These are phyloP conservation scores for Danio aesculapii DNA, from an alignment of 2,797 vertebrate genomes.

Conservation along the genomic window DNA sequence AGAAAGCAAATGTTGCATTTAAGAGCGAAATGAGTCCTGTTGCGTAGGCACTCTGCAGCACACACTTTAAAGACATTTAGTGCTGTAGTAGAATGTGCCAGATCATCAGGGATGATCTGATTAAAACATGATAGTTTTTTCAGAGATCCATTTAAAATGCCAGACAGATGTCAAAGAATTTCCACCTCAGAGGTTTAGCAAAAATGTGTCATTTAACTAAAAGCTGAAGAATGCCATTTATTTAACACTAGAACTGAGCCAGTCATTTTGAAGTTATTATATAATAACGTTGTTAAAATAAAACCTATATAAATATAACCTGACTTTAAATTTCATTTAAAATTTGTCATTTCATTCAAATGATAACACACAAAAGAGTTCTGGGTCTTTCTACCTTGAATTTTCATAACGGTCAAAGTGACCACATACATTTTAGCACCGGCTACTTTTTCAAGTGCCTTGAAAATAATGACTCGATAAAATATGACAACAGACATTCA, in stretches of 20 bases:
- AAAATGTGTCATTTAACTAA: background rate
- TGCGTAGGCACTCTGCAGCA: slow-evolving; percentile 56
- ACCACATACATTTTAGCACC: too few species aligned
- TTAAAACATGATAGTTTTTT: slow-evolving; percentile 71
- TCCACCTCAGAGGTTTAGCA: background rate
- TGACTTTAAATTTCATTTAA: too few species aligned
- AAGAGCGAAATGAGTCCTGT: slow-evolving; percentile 58
- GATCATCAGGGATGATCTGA: slow-evolving; percentile 71
- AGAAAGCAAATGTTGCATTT: slow-evolving; percentile 57
- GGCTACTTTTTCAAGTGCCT: too few species aligned
- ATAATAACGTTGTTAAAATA: too few species aligned
- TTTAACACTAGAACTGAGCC: background rate
- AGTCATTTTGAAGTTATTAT: too few species aligned
- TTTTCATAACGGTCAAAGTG: too few species aligned
- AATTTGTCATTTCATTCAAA: too few species aligned
- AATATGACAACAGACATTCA: too few species aligned
- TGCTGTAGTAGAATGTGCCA: slow-evolving; percentile 53
- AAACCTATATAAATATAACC: too few species aligned
- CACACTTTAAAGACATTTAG: slow-evolving; percentile 31
- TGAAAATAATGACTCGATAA: too few species aligned
- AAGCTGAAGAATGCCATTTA: background rate
- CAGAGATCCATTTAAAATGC: background rate
- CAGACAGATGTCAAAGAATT: background rate
- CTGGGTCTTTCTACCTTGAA: too few species aligned
- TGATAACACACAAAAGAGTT: too few species aligned